Conservation (phyloP, 2,888 invertebrate genomes). For the Leptopilina syphax region DNA sequence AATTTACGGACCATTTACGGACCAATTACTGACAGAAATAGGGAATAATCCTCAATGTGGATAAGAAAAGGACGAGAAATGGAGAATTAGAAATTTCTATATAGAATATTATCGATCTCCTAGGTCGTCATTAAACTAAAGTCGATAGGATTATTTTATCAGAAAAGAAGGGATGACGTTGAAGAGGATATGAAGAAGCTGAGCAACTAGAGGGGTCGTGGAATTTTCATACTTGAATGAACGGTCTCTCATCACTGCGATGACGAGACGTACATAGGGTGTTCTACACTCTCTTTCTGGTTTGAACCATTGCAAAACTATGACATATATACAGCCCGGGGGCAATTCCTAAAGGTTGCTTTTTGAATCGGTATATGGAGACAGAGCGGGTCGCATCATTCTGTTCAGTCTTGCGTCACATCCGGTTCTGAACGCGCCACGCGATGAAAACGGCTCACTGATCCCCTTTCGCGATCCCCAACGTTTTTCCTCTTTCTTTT, state of each 20-base stretch:
- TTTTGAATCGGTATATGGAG: slow-evolving; percentile 20
- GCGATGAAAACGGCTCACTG: slow-evolving; percentile 1
- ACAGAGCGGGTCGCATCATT: slow-evolving; percentile 16
- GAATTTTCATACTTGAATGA: slow-evolving; percentile 28
- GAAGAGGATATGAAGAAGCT: neutral
- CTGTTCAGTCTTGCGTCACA: slow-evolving; percentile 34
- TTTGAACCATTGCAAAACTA: slow-evolving; percentile 14
- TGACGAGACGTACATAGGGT: neutral
- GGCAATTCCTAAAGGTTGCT: slow-evolving; percentile 17
- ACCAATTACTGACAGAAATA: too few relatives aligned
- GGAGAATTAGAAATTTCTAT: too few relatives aligned
- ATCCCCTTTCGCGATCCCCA: neutral
- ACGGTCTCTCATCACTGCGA: slow-evolving; percentile 5
- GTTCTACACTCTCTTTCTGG: neutral
- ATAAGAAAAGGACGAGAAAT: too few relatives aligned
- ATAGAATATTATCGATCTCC: too few relatives aligned
- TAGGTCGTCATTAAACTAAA: neutral
- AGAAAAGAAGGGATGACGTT: neutral
- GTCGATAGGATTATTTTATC: slow-evolving; percentile 16
- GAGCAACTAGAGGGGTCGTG: slow-evolving; percentile 18
- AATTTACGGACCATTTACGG: too few relatives aligned
- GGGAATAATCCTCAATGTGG: too few relatives aligned
- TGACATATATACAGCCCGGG: slow-evolving; percentile 13
- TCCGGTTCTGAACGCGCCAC: slow-evolving; percentile 32
- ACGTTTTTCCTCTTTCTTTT: neutral